Base-by-base conservation (phyloP, 2,113 vertebrate genomes). In the Petrocephalus zakoni region DNA sequence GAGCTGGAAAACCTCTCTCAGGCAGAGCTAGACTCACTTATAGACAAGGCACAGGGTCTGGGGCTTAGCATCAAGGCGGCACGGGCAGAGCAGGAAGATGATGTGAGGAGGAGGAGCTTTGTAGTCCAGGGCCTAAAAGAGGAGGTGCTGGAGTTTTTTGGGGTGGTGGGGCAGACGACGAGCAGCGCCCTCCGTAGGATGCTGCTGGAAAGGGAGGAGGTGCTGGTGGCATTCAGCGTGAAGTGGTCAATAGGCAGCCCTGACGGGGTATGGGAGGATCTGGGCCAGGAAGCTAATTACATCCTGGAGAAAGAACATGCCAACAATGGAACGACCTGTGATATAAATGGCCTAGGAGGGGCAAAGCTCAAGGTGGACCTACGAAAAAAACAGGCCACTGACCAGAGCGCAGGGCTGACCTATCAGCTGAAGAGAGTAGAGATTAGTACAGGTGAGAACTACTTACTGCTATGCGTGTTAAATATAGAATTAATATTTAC, bases 121-220 rank as follows among this genome's bases (percentile, higher is more conserved):
- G 46, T 93, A 0, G 90, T 94, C 52, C 89, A 34, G 51, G 94
- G 94, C 61, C 88, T 94, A 0, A 93, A 89, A 55, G 93, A 94
- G 46, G 92, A 94, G 0, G 90, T 94, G 58, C 64, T 93, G 89
- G 89, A 90, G 15, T 87, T 93, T 53, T 47, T 2, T 17, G 90
- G 91, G 4, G 68, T 92, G 0, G 9, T 93, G 1, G 87, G 9
- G 58, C 81, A 11, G 88, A 90, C 89, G 5, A 19, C 91, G 49
- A 86, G 89, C 4, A 52, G 89, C 51, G 87, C 87, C 0, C 90
- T 94, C 10, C n/a, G 0, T 13, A 13, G 89, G 86, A 91, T 91
- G 85, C 0, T 55, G 1, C 29, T 85, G n/a, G 34, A 91, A 2
- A 91, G 90, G 58, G 7, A 92, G 0, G 90, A 93, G 88, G 91